A percentile compares a stretch with the other conserved stretches of the same genome.
phyloP scores from a whole-genome alignment of 2,888 invertebrate genomes.

The Dicyrtomina minuta region DNA sequence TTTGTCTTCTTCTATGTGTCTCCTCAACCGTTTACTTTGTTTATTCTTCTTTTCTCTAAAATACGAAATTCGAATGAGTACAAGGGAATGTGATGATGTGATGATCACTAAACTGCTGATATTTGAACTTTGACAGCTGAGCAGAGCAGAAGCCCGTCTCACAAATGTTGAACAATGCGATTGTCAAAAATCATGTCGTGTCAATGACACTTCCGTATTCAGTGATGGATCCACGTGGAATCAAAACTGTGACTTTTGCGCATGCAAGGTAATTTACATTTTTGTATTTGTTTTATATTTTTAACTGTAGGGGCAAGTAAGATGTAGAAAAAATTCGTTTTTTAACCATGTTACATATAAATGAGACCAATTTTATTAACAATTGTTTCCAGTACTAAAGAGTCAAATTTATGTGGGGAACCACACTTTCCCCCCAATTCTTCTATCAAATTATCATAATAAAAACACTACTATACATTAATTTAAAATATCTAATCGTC shows the following conservation, averaged over 20 bases:
- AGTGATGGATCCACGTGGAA: constrained; percentile 84
- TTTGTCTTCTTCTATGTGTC: neutral
- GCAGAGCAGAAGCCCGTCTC: constrained; percentile 75
- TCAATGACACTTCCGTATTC: constrained; percentile 72
- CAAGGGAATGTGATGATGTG: neutral
- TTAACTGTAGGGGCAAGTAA: no score
- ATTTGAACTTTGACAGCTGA: constrained; percentile 63
- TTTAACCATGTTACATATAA: no score
- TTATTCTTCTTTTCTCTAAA: neutral
- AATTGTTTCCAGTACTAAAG: no score
- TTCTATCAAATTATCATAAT: no score
- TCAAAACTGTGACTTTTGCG: constrained; percentile 80
- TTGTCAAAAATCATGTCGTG: constrained; percentile 83
- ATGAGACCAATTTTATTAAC: no score
- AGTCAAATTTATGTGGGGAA: no score
- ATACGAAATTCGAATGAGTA: neutral
- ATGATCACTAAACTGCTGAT: neutral
- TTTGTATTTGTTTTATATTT: no score
- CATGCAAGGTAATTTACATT: constrained; percentile 69
- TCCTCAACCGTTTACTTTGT: neutral
- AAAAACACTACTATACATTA: no score
- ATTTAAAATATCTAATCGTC: no score
- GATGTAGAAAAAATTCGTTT: no score
- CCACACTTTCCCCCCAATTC: no score
- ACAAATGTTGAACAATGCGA: constrained; percentile 82